Evolutionary conservation across 2,797 vertebrate species (phyloP), one percentile per base, ranked within the genome.

Genomic region (Echiichthys vipera): DNA sequence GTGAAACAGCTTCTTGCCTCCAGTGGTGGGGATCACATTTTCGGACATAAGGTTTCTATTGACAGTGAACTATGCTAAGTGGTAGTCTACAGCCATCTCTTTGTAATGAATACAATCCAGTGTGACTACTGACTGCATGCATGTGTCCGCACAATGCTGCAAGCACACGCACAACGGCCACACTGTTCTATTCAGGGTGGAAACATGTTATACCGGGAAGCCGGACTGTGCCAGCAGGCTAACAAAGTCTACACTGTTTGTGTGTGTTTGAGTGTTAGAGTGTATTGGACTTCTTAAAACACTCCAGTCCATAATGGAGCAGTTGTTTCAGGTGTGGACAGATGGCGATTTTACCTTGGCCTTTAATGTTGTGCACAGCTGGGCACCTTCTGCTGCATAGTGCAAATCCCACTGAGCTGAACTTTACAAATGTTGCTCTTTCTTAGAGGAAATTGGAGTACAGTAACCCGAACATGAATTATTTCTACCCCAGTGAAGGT

Each of bases 231-330:
- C 85, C 86, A 89, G 65, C 66, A 6, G 54, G 53, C 84, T 72
- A 56, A 92, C 90, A 92, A 85, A 85, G 89, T 89, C 76, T 57
- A 40, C 82, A 86, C 84, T 92, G 87, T 93, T 81, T 65, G 81
- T 54, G 64, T 27, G 55, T 56, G 53, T 37, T 10, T 22, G 42
- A 18, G 56, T 34, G 20, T n/a, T 34, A 2, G 61, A 57, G 57
- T 57, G 63, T 47, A 68, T 20, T n/a, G 50, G 70, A 62, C 53
- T 47, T 79, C 53, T 57, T 30, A 72, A 83, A 86, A 79, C 77
- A 80, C 77, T 64, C 56, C 53, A 54, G 74, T 65, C 65, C 80
- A 55, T 39, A 36, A 47, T 77, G 77, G 37, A 54, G 53, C 71
- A 49, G 30, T 61, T n/a, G 29, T 45, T 74, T 80, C 77, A 81